Conservation (phyloP, 2,113 vertebrate genomes). For the Capreolus pygargus region DNA sequence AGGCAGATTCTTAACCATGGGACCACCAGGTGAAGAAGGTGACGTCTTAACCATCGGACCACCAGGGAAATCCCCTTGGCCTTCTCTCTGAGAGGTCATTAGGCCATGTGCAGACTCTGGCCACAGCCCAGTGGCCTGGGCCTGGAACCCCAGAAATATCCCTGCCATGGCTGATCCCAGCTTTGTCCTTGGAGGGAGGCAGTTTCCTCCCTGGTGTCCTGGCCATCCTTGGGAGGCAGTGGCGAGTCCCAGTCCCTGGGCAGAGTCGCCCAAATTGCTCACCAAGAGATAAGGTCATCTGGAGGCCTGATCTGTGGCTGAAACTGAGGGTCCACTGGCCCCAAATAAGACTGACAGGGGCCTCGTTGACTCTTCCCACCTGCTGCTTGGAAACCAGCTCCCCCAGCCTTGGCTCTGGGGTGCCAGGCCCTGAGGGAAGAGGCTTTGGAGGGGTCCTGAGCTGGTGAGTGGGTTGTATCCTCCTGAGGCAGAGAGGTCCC, state of each 20-base stretch:
- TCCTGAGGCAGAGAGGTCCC: neutral
- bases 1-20: neutral
- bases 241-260: neutral
- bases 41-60: neutral
- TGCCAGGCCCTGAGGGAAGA: rapidly evolving
- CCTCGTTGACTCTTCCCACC: neutral
- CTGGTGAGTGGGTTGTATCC: too few species aligned
- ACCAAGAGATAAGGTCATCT: rapidly evolving
- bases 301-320: neutral
- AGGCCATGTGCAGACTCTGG: neutral
- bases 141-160: neutral
- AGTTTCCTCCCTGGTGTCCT: neutral
- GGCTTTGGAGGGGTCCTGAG: neutral
- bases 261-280: neutral
- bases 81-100: neutral
- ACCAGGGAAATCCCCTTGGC: neutral
- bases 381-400: neutral
- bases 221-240: neutral
- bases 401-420: neutral
- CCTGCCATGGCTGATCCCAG: neutral
- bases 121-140: neutral
- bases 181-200: neutral
- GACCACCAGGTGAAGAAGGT: neutral
- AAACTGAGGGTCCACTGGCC: neutral
- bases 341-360: neutral